These are phyloP conservation scores for Sturnira hondurensis DNA, from an alignment of 2,113 vertebrate species.

Conservation along the genomic window DNA sequence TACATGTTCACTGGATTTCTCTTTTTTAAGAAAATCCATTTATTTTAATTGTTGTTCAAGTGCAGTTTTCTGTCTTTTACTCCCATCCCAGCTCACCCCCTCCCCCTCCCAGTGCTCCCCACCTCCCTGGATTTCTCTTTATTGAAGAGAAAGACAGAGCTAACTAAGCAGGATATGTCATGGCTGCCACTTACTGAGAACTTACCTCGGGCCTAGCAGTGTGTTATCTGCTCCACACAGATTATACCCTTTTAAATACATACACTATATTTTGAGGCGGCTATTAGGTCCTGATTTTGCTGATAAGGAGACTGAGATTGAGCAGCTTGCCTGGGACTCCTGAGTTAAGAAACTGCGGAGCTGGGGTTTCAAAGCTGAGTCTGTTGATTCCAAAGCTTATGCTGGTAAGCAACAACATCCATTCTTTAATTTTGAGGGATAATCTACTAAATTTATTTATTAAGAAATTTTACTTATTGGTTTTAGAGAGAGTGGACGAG, in stretches of 20 bases:
- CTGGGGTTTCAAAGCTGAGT: not conserved
- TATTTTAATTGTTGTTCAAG: too few relatives aligned
- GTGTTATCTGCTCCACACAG: not conserved
- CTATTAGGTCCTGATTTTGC: not conserved
- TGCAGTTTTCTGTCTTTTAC: too few relatives aligned
- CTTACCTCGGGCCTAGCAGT: not conserved
- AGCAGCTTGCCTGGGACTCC: not conserved
- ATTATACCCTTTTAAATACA: not conserved
- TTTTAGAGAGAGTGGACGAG: too few relatives aligned
- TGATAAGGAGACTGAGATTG: not conserved
- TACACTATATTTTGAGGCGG: not conserved
- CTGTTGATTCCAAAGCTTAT: not conserved
- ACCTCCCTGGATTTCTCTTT: not conserved
- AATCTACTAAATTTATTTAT: not conserved
- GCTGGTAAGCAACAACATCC: not conserved
- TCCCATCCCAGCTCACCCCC: too few relatives aligned
- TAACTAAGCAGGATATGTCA: not conserved
- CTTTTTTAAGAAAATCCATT: too few relatives aligned
- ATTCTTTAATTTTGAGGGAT: not conserved
- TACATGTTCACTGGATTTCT: not conserved
- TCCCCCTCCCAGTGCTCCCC: too few relatives aligned
- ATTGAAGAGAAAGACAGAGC: not conserved
- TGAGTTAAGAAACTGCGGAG: not conserved
- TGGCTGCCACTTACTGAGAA: not conserved
- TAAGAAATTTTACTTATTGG: too few relatives aligned